These are phyloP conservation scores for Melieria crassipennis DNA, from an alignment of 2,888 invertebrate genomes.

Conservation along the genomic window DNA sequence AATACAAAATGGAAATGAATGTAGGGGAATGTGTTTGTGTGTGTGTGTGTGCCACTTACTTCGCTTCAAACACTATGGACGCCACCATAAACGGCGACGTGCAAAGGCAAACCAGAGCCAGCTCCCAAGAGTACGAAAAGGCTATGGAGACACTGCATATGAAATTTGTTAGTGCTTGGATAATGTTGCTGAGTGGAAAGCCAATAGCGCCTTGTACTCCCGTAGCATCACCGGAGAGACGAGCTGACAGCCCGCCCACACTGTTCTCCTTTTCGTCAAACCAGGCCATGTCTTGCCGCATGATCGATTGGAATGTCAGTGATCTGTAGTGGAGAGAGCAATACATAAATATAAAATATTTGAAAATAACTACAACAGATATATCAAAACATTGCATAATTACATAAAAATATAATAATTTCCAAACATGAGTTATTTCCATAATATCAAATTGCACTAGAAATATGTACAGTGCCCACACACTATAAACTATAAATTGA, in stretches of 20 bases:
- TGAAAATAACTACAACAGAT: no score
- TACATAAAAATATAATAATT: no score
- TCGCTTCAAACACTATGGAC: conserved; percentile 75
- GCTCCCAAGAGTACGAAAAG: conserved; percentile 75
- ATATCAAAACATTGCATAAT: no score
- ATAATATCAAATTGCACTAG: no score
- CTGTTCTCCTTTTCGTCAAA: conserved; percentile 76
- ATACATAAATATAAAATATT: no score
- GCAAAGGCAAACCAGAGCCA: conserved; percentile 74
- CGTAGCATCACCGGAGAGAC: conserved; percentile 78
- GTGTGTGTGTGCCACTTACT: conserved; percentile 51
- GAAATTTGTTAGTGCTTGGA: conserved; percentile 76
- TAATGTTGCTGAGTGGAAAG: conserved; percentile 74
- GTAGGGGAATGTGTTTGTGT: no score
- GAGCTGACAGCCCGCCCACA: conserved; percentile 75
- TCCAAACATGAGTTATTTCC: no score
- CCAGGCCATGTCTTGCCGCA: conserved; percentile 80
- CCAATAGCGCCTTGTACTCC: conserved; percentile 81
- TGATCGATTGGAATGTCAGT: conserved; percentile 72
- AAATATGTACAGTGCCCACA: no score
- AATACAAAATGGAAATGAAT: neutral
- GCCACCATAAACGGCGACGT: conserved; percentile 76
- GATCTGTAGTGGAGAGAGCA: conserved; percentile 23
- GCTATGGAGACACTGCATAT: conserved; percentile 72
- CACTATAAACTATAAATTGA: no score